Evolutionary conservation across 1,140 invertebrate species (phyloP), one percentile per base, ranked within the genome.

Genomic region (Trinorchestia longiramus): DNA sequence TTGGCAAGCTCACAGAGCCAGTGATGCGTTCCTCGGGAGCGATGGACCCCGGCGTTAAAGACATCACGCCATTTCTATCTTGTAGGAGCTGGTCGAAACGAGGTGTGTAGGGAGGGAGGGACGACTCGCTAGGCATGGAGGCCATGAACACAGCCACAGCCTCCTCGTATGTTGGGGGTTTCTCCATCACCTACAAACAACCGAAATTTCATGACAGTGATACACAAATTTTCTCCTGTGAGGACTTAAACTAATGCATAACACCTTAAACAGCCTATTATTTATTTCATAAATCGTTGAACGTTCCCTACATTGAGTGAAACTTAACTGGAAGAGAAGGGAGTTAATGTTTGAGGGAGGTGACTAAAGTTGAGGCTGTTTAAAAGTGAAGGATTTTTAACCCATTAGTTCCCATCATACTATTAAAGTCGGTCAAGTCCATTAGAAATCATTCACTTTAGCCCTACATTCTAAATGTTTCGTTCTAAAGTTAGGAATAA

Each of bases 81-180:
- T 44, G 92, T 44, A 94, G 92, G 43, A 45, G 92, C 92, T 94
- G 92, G 44, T 94, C 92, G 36, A 94, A 94, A 40, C 92, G 92
- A 94, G 92, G 92, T 43, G 92, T 94, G 92, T 94, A 94, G 0
- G 92, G 92, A 45, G 92, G 92, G 41, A 94, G 44, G 43, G 92
- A 94, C 6, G 43, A 43, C 44, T 94, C 92, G 40, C 92, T 94
- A 6, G 92, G 92, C 44, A 43, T n/a, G 44, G 92, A 94, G 44
- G 92, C 92, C 92, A 94, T 94, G 92, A 94, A 94, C 43, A 47
- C 44, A 45, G 92, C 92, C 41, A 94, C 92, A 8, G 92, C 92
- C 47, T 94, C 92, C 36, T 94, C 92, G 41, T 94, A 94, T 43
- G 43, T 94, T 19, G 92, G 92, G 41, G 92, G 92, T 36, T 94